Base-by-base conservation (phyloP, 2,113 vertebrate species). In the Junco hyemalis region DNA sequence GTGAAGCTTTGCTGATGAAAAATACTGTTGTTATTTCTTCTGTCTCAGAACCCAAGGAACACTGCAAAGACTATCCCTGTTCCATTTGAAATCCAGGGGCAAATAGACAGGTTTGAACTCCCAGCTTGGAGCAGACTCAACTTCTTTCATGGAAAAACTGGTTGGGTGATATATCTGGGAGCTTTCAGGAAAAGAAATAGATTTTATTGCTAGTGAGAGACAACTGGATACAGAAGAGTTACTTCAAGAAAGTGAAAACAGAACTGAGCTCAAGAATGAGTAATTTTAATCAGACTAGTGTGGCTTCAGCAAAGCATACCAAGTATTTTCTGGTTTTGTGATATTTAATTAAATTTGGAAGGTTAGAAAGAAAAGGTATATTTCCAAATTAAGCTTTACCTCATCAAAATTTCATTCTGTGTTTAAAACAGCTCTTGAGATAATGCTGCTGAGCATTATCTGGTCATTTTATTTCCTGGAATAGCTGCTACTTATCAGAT, bases 281-380 rank as follows among this genome's bases (percentile, higher is more conserved):
- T 83, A 10, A 50, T 83, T 94, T 93, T 59, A 54, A 77, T 88
- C 56, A 86, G 42, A 18, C 50, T 57, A 38, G 11, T 40, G 11
- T 74, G 78, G 38, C 69, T 83, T 83, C 74, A 78, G 57, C 25
- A 84, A 94, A 73, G 33, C 51, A 50, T 73, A 66, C 38, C 6
- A 42, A 77, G 31, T 38, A 11, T 92, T 90, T 74, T 20, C 38
- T 83, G 22, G 5, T 63, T 88, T 87, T 90, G 35, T 90, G 64
- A 71, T 59, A 82, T 26, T 90, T 86, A 78, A 92, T 94, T 92
- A 92, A 79, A 78, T 83, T 86, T 83, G 29, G 60, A 86, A 91
- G 31, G 22, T 60, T 91, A 68, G 47, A 36, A 51, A 57, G 69
- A 70, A 89, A 81, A 92, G 2, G 9, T 65, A 74, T 44, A 2